Conservation (phyloP, 2,888 invertebrate genomes). For the Caenorhabditis sinica region DNA sequence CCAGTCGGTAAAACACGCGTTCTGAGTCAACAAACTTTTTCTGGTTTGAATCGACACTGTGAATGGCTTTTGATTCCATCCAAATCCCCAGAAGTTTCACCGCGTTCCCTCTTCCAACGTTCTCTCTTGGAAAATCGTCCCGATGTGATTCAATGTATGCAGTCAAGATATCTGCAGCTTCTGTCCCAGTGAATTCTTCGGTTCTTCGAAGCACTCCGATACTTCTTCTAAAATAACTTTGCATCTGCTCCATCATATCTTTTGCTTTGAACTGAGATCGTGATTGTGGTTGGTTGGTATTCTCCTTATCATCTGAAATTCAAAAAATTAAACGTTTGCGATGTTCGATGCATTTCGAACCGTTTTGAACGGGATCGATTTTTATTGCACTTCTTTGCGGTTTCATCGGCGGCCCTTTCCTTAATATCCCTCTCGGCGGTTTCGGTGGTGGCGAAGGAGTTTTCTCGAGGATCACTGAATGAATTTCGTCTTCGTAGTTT, state of each 20-base stretch:
- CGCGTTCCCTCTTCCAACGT: conserved; percentile 56
- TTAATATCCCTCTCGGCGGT: conserved; percentile 59
- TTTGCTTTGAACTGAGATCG: conserved; percentile 57
- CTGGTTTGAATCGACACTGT: conserved; percentile 14
- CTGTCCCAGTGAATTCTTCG: conserved; percentile 62
- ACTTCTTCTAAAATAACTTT: conserved; percentile 61
- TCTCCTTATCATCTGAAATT: conserved; percentile 61
- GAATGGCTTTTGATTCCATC: conserved; percentile 46
- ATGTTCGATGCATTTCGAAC: conserved; percentile 1
- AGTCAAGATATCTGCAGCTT: conserved; percentile 62
- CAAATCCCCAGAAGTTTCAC: conserved; percentile 62
- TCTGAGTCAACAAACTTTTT: conserved; percentile 57
- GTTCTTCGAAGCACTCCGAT: conserved; percentile 37
- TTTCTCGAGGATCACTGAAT: conserved; percentile 40
- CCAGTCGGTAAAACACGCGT: conserved; percentile 42
- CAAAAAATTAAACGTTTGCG: background rate
- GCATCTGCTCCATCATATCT: conserved; percentile 57
- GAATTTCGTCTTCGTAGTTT: conserved; percentile 28
- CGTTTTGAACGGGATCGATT: conserved; percentile 57
- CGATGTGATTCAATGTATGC: conserved; percentile 50
- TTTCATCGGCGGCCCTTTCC: conserved; percentile 64
- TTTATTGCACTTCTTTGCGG: conserved; percentile 56
- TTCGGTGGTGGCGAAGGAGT: conserved; percentile 64
- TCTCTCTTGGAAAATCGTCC: conserved; percentile 52
- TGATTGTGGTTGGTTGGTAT: conserved; percentile 12